Evolutionary conservation across 2,797 vertebrate genomes (phyloP).

Genomic region (Geotrypetes seraphini): DNA sequence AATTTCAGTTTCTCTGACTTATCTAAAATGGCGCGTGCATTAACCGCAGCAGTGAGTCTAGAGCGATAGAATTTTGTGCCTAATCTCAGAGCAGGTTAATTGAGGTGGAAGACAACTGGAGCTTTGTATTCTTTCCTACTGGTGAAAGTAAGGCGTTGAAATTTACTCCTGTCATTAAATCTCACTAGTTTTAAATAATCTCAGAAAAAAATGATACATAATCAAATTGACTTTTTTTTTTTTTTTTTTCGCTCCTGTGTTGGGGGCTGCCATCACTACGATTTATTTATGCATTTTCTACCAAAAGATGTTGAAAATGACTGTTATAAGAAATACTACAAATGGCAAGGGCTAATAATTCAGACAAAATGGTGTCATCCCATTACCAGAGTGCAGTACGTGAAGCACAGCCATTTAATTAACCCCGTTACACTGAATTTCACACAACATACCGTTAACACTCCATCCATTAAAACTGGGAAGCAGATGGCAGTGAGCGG

Average conservation of each 20-base stretch:
- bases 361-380: slow-evolving; percentile 42
- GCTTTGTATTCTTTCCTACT: too few relatives aligned
- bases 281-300: slow-evolving; percentile 37
- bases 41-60: too few relatives aligned
- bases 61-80: too few relatives aligned
- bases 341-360: slow-evolving; percentile 46
- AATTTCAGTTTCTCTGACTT: too few relatives aligned
- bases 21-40: too few relatives aligned
- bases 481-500: slow-evolving; percentile 43
- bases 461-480: slow-evolving; percentile 38
- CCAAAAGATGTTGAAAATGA: slow-evolving; percentile 19
- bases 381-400: slow-evolving; percentile 38
- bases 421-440: slow-evolving; percentile 44
- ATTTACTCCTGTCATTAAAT: slow-evolving; percentile 10
- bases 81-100: too few relatives aligned
- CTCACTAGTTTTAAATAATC: slow-evolving; percentile 17
- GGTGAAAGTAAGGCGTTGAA: slow-evolving; percentile 20
- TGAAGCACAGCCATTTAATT: slow-evolving; percentile 46
- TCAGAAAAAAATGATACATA: slow-evolving; percentile 20
- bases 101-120: not conserved
- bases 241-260: slow-evolving; percentile 25
- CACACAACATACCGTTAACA: slow-evolving; percentile 39
- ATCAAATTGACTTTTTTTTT: slow-evolving; percentile 20
- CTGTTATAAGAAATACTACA: slow-evolving; percentile 25
- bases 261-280: slow-evolving; percentile 29